phyloP scores from a whole-genome alignment of 2,888 invertebrate genomes.

The Drosophila monieri region DNA sequence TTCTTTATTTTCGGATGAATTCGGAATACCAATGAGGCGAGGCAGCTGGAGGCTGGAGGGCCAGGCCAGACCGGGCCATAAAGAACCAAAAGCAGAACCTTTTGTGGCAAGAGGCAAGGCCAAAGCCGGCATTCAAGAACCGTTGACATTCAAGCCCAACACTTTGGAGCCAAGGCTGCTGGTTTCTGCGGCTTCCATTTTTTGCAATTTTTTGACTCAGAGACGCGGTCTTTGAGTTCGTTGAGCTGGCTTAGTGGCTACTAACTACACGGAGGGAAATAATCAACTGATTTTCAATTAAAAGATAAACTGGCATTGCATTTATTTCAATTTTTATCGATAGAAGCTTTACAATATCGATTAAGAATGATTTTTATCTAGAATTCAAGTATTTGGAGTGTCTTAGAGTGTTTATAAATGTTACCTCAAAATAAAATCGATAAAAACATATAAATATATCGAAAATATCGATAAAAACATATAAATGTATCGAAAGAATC shows the following conservation, averaged over 20 bases:
- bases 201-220: constrained; percentile 25
- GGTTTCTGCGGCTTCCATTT: constrained; percentile 28
- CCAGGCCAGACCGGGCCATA: neutral
- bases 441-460: neutral
- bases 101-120: constrained; percentile 29
- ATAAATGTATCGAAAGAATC: neutral
- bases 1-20: neutral
- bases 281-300: too few species aligned
- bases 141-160: constrained; percentile 58
- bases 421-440: too few species aligned
- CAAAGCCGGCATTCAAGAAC: constrained; percentile 16
- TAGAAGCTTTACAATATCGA: too few species aligned
- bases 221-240: constrained; percentile 28
- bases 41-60: neutral
- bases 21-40: constrained; percentile 33
- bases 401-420: too few species aligned
- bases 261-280: constrained; percentile 19
- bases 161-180: constrained; percentile 64
- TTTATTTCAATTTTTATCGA: too few species aligned
- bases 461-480: neutral
- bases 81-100: constrained; percentile 9
- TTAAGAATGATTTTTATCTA: too few species aligned
- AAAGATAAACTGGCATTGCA: too few species aligned
- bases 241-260: constrained; percentile 11
- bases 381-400: too few species aligned